Conservation (phyloP, 2,797 vertebrate genomes). For the Myioborus miniatus region DNA sequence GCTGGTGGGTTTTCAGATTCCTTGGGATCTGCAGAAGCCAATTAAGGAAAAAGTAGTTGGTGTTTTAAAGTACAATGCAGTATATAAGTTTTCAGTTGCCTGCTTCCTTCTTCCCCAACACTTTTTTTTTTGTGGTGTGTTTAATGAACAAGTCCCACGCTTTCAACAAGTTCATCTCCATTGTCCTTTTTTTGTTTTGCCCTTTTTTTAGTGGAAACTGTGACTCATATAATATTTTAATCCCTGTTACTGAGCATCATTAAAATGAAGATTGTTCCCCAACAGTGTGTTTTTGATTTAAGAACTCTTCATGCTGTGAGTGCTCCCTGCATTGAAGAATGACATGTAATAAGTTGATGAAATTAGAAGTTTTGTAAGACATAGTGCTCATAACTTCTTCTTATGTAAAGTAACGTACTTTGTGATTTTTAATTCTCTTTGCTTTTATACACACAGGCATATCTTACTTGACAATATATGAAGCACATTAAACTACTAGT, state of each 20-base stretch:
- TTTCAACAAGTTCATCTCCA: not conserved
- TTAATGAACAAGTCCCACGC: not conserved
- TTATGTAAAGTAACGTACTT: slow-evolving; percentile 2
- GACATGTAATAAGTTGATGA: slow-evolving; percentile 30
- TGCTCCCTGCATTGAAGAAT: slow-evolving; percentile 7
- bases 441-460: not conserved
- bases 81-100: not conserved
- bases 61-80: not conserved
- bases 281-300: slow-evolving; percentile 48
- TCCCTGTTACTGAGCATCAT: slow-evolving; percentile 42
- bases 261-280: slow-evolving; percentile 45
- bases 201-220: not conserved
- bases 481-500: not conserved
- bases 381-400: not conserved
- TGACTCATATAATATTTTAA: slow-evolving; percentile 55
- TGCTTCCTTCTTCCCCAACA: not conserved
- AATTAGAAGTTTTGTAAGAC: slow-evolving; percentile 30
- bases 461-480: not conserved
- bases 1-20: slow-evolving; percentile 30
- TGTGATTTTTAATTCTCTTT: not conserved
- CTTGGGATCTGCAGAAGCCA: slow-evolving; percentile 15
- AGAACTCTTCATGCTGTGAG: slow-evolving; percentile 31
- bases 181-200: not conserved
- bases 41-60: slow-evolving; percentile 35
- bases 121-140: not conserved